Conservation (phyloP, 2,113 vertebrate genomes). For the Thunnus maccoyii region DNA sequence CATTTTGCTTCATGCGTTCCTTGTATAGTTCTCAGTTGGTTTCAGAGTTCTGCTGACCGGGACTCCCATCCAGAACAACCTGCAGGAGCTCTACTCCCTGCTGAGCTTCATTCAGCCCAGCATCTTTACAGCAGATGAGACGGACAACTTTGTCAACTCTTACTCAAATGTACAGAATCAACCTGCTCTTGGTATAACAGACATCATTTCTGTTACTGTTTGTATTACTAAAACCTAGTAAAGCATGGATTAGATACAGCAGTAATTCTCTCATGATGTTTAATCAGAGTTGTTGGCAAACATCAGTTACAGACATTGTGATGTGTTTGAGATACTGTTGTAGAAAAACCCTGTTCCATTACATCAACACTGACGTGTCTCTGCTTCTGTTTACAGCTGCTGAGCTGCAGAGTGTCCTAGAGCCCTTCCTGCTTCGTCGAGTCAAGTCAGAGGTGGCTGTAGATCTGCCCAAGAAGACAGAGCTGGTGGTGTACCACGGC, state of each 20-base stretch:
- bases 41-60: conserved; percentile 93
- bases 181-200: conserved; percentile 81
- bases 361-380: background rate
- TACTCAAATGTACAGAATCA: conserved; percentile 86
- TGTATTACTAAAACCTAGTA: too few species aligned
- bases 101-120: conserved; percentile 91
- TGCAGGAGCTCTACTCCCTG: conserved; percentile 93
- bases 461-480: conserved; percentile 91
- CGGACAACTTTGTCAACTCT: conserved; percentile 84
- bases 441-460: conserved; percentile 91
- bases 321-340: background rate
- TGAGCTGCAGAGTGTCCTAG: conserved; percentile 89
- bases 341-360: background rate
- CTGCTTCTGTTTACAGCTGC: conserved; percentile 77
- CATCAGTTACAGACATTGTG: background rate
- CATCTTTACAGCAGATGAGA: conserved; percentile 84
- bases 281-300: background rate
- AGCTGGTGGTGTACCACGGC: conserved; percentile 93
- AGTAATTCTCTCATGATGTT: background rate
- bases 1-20: background rate
- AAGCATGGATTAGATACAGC: background rate
- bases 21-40: conserved; percentile 86
- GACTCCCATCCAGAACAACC: conserved; percentile 95
- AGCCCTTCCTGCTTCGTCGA: conserved; percentile 93
- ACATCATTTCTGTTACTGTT: background rate